Conservation (phyloP, 2,888 invertebrate genomes). For the Matsumyia berberina region DNA sequence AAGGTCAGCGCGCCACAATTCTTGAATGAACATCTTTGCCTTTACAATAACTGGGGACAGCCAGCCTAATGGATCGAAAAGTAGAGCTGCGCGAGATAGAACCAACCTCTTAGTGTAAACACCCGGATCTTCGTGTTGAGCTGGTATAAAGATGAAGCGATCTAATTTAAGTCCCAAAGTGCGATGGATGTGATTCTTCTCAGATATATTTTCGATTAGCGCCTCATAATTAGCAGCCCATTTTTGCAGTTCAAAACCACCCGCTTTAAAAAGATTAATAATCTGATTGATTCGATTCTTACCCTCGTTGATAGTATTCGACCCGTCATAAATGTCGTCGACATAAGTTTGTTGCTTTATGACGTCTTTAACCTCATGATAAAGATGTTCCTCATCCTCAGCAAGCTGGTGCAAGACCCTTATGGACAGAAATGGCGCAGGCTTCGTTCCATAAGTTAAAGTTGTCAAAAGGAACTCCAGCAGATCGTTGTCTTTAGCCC, state of each 20-base stretch:
- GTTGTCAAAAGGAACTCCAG: constrained; percentile 28
- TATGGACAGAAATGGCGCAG: constrained; percentile 32
- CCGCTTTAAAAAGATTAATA: constrained; percentile 39
- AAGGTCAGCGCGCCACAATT: constrained; percentile 17
- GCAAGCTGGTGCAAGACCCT: constrained; percentile 31
- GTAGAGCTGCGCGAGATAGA: constrained; percentile 9
- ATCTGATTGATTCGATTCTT: constrained; percentile 27
- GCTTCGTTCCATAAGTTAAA: constrained; percentile 18
- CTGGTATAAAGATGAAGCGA: constrained; percentile 39
- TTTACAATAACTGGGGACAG: constrained; percentile 22
- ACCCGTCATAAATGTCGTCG: constrained; percentile 10
- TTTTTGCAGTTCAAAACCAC: constrained; percentile 40
- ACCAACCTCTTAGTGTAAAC: constrained; percentile 31
- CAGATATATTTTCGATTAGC: constrained; percentile 19
- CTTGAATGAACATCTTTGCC: constrained; percentile 21
- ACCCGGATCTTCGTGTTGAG: neutral
- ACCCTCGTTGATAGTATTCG: neutral
- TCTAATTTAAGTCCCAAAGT: constrained; percentile 34
- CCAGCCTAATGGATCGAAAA: constrained; percentile 34
- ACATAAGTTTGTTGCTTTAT: constrained; percentile 19
- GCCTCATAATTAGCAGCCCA: constrained; percentile 42
- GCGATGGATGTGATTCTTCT: constrained; percentile 17
- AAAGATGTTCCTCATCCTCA: neutral
- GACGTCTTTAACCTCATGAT: neutral
- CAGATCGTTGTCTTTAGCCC: constrained; percentile 3